phyloP scores from a whole-genome alignment of 2,888 invertebrate species.

The Baronia brevicornis region DNA sequence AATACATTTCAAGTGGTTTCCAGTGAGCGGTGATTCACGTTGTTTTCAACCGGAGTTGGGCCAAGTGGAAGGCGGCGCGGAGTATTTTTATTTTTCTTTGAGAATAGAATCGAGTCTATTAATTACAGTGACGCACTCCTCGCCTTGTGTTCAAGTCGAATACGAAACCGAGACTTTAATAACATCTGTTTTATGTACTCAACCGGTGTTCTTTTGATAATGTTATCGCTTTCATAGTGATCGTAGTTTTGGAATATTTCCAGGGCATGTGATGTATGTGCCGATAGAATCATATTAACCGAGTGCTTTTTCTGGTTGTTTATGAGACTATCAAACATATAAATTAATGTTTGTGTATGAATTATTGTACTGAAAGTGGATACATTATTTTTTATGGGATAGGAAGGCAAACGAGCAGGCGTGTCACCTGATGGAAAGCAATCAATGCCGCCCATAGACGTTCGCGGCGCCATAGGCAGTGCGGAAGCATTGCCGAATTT shows the following conservation, averaged over 20 bases:
- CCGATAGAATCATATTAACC: too few relatives aligned
- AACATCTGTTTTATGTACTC: constrained; percentile 45
- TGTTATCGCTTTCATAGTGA: constrained; percentile 18
- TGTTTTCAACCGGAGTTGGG: constrained; percentile 23
- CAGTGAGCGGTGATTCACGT: constrained; percentile 42
- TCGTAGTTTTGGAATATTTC: constrained; percentile 1
- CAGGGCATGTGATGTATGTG: too few relatives aligned
- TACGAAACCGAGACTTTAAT: constrained; percentile 31
- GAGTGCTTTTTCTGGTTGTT: too few relatives aligned
- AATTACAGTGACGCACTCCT: constrained; percentile 67
- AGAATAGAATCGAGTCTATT: constrained; percentile 65
- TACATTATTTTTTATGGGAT: too few relatives aligned
- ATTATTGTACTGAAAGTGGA: too few relatives aligned
- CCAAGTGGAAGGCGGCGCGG: constrained; percentile 12
- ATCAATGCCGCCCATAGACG: too few relatives aligned
- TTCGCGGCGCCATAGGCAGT: too few relatives aligned
- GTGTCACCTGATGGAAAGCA: too few relatives aligned
- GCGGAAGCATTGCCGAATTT: too few relatives aligned
- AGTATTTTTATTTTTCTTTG: constrained; percentile 68
- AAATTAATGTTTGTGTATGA: too few relatives aligned
- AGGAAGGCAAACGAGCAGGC: too few relatives aligned
- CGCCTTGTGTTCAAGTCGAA: constrained; percentile 34
- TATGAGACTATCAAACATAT: too few relatives aligned
- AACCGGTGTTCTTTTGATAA: constrained; percentile 23
- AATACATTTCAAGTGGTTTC: constrained; percentile 38